phyloP scores from a whole-genome alignment of 2,113 vertebrate species.

The Oncorhynchus masou region DNA sequence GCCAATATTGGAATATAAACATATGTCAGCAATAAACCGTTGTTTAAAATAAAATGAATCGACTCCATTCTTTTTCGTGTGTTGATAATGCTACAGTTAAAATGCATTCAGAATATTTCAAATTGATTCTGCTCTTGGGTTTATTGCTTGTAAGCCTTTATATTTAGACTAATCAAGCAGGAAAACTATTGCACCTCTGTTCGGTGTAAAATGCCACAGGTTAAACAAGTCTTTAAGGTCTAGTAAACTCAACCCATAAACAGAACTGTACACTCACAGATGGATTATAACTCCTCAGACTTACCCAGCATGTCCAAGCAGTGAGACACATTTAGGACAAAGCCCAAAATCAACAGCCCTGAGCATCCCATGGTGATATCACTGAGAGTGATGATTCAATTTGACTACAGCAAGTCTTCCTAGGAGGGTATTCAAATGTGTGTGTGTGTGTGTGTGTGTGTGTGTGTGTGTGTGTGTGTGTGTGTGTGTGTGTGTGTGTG shows the following conservation, averaged over 20 bases:
- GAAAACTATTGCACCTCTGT: constrained; percentile 30
- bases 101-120: constrained; percentile 5
- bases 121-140: constrained; percentile 12
- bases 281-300: constrained; percentile 47
- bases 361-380: constrained; percentile 65
- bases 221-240: constrained; percentile 51
- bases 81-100: neutral
- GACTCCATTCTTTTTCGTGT: neutral
- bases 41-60: no score
- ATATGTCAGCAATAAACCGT: neutral
- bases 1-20: constrained; percentile 16
- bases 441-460: constrained; percentile 7
- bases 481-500: constrained; percentile 19
- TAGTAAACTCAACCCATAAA: constrained; percentile 57
- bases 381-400: constrained; percentile 36
- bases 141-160: constrained; percentile 33
- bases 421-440: constrained; percentile 40
- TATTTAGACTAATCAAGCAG: constrained; percentile 43
- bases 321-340: constrained; percentile 58
- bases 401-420: constrained; percentile 10
- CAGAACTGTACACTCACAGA: constrained; percentile 46
- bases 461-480: constrained; percentile 20
- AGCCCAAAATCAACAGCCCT: constrained; percentile 60
- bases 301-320: constrained; percentile 62
- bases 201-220: constrained; percentile 41